These are phyloP conservation scores for Xanthia togata DNA, from an alignment of 2,888 invertebrate species.

Conservation along the genomic window DNA sequence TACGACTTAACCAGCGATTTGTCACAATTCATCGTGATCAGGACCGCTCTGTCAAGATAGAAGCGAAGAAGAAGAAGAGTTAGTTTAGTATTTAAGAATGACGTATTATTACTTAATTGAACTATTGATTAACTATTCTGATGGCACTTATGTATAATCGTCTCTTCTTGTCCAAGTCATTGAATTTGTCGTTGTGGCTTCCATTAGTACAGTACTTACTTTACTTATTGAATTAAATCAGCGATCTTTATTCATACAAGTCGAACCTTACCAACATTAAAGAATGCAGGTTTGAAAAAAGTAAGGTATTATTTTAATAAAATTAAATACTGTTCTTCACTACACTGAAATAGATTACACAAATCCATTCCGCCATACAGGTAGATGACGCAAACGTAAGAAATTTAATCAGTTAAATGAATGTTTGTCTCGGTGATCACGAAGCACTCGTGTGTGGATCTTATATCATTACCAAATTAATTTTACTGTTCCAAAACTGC, in stretches of 20 bases:
- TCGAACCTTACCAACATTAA: neutral
- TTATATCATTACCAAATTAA: constrained; percentile 68
- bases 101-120: too few relatives aligned
- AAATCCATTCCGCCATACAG: constrained; percentile 36
- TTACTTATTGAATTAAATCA: neutral
- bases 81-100: too few relatives aligned
- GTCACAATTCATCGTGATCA: neutral
- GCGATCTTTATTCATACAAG: neutral
- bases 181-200: neutral
- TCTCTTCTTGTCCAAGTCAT: neutral
- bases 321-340: neutral
- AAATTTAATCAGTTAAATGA: constrained; percentile 75
- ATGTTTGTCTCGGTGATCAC: constrained; percentile 80
- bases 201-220: neutral
- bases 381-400: constrained; percentile 62
- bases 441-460: constrained; percentile 76
- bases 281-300: too few relatives aligned
- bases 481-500: constrained; percentile 22
- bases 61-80: neutral
- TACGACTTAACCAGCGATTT: neutral
- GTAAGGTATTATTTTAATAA: neutral
- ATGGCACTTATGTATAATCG: neutral
- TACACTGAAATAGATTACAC: constrained; percentile 12
- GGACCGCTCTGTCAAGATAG: neutral
- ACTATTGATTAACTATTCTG: too few relatives aligned